These are phyloP conservation scores for Mus minutoides DNA, from an alignment of 2,797 vertebrate species.

Conservation along the genomic window DNA sequence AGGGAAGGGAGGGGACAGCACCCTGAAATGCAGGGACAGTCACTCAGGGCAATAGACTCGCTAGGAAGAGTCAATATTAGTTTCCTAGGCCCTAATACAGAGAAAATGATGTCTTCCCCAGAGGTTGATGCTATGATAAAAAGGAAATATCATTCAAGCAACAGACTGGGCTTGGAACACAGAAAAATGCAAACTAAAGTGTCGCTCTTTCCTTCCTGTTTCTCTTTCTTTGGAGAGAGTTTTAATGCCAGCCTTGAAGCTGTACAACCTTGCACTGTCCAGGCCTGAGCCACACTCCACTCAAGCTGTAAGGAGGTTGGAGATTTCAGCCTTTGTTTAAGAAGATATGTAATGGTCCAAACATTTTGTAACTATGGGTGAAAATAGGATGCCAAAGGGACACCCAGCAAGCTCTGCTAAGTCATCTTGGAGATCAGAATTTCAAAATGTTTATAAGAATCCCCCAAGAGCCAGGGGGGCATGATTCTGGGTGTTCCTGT, in stretches of 20 bases:
- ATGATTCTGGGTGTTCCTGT: not conserved
- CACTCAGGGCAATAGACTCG: not conserved
- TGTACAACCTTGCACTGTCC: not conserved
- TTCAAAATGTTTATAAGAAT: not conserved
- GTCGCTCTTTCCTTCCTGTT: not conserved
- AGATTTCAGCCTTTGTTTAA: constrained; percentile 11
- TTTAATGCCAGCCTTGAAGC: not conserved
- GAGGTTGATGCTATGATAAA: not conserved
- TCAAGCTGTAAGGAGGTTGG: not conserved
- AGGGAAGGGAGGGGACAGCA: not conserved
- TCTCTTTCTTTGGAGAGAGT: not conserved
- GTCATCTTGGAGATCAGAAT: constrained; percentile 1
- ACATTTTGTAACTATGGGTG: not conserved
- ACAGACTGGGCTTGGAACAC: not conserved
- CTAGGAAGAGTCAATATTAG: constrained; percentile 6
- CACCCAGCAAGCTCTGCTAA: not conserved
- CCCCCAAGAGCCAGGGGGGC: not conserved
- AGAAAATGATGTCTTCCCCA: not conserved
- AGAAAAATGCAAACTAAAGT: constrained; percentile 15
- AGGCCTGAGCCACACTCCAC: not conserved
- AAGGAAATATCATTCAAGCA: not conserved
- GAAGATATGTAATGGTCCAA: not conserved
- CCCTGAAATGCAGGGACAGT: not conserved
- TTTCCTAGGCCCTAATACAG: not conserved
- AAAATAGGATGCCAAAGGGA: not conserved